These are phyloP conservation scores for Bambusicola thoracicus DNA, from an alignment of 2,113 vertebrate species.

Conservation along the genomic window DNA sequence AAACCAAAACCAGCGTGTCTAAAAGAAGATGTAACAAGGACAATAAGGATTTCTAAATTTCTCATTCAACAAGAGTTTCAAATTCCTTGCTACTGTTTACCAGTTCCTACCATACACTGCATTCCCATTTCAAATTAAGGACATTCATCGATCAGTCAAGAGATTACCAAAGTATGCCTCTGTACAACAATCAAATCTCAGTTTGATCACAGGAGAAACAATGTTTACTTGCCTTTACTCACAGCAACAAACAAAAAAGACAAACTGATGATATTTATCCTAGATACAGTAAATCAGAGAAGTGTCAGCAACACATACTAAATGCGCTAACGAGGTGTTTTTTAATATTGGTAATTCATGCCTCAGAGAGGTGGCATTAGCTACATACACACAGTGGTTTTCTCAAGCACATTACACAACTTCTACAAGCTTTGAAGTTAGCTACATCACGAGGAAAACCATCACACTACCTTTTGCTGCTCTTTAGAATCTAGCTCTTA, in stretches of 20 bases:
- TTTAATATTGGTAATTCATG: not conserved
- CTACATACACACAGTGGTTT: not conserved
- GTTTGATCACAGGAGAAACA: not conserved
- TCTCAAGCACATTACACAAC: not conserved
- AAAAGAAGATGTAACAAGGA: not conserved
- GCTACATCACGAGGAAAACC: not conserved
- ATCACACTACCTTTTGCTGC: not conserved
- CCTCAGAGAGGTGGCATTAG: not conserved
- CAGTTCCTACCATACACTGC: not conserved
- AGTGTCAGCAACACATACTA: not conserved
- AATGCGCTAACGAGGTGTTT: not conserved
- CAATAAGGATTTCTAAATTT: not conserved
- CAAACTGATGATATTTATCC: not conserved
- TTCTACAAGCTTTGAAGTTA: not conserved
- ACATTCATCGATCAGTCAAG: not conserved
- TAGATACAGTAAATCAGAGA: not conserved
- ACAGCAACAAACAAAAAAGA: not conserved
- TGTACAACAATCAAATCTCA: not conserved
- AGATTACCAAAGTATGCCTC: not conserved
- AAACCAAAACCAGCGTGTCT: not conserved
- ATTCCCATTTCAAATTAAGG: not conserved
- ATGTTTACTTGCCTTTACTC: not conserved
- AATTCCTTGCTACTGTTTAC: not conserved
- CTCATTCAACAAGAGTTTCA: not conserved
- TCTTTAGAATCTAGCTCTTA: not conserved